phyloP scores from a whole-genome alignment of 2,113 vertebrate genomes.

The Austrofundulus limnaeus region DNA sequence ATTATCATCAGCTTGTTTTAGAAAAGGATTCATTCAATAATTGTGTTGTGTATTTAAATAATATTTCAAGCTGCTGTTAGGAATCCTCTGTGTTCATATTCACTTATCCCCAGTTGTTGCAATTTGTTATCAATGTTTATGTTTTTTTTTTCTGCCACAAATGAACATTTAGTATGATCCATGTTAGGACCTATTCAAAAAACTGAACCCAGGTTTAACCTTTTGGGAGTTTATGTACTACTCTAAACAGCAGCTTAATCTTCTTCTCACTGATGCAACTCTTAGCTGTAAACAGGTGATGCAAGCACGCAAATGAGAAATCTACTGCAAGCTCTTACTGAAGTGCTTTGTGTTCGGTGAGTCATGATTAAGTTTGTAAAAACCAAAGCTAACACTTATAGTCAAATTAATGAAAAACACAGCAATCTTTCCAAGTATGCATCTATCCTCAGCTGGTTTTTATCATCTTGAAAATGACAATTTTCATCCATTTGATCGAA shows the following conservation, averaged over 20 bases:
- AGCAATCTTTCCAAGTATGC: too few relatives aligned
- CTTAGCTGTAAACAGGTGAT: slow-evolving; percentile 73
- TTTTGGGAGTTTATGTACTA: slow-evolving; percentile 1
- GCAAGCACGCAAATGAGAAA: slow-evolving; percentile 73
- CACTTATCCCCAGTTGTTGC: neutral
- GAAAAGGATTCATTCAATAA: neutral
- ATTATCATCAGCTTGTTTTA: neutral
- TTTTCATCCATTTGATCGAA: too few relatives aligned
- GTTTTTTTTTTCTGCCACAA: neutral
- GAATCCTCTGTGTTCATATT: too few relatives aligned
- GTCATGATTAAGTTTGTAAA: neutral
- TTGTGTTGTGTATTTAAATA: neutral
- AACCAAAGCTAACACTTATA: too few relatives aligned
- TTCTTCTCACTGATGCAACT: slow-evolving; percentile 65
- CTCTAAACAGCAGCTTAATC: slow-evolving; percentile 22
- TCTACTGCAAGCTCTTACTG: slow-evolving; percentile 67
- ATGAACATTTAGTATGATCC: neutral
- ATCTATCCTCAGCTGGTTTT: too few relatives aligned
- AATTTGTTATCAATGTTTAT: neutral
- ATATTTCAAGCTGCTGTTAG: neutral
- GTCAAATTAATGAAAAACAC: too few relatives aligned
- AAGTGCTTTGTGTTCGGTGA: slow-evolving; percentile 2
- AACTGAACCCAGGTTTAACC: slow-evolving; percentile 21
- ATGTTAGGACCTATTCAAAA: neutral
- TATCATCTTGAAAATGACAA: too few relatives aligned